A percentile compares a stretch with the other conserved stretches of the same genome.
Evolutionary conservation across 2,113 vertebrate species (phyloP).

Genomic region (Neolamprologus variostigma): DNA sequence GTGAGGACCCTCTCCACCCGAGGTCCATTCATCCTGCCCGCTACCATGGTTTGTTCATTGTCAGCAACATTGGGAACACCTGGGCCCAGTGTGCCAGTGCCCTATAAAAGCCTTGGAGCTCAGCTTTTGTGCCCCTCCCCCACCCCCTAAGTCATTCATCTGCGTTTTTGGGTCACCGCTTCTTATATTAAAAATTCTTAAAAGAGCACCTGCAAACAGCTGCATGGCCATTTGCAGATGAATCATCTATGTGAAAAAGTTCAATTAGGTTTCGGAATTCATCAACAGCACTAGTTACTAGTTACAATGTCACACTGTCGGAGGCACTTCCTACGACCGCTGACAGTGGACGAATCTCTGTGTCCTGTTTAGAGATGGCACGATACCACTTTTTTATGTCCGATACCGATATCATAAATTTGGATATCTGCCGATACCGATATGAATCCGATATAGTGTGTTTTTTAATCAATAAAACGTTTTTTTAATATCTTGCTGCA

Average conservation of each 20-base stretch:
- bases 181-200: background rate
- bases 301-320: background rate
- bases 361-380: no score
- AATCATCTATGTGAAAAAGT: background rate
- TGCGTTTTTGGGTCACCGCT: background rate
- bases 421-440: no score
- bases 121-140: background rate
- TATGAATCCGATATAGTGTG: no score
- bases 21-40: background rate
- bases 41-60: background rate
- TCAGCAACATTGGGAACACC: background rate
- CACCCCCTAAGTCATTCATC: fast-evolving
- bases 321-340: no score
- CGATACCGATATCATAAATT: no score
- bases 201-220: background rate
- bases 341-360: no score
- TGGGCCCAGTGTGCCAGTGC: background rate
- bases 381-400: no score
- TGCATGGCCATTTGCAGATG: background rate
- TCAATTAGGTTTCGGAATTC: background rate
- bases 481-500: no score
- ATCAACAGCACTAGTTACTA: background rate
- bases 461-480: no score
- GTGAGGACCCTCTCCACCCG: background rate
- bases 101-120: background rate